A percentile compares a stretch with the other conserved stretches of the same genome.
Conservation (phyloP, 2,888 invertebrate species). For the Drosophila niveifrons region DNA sequence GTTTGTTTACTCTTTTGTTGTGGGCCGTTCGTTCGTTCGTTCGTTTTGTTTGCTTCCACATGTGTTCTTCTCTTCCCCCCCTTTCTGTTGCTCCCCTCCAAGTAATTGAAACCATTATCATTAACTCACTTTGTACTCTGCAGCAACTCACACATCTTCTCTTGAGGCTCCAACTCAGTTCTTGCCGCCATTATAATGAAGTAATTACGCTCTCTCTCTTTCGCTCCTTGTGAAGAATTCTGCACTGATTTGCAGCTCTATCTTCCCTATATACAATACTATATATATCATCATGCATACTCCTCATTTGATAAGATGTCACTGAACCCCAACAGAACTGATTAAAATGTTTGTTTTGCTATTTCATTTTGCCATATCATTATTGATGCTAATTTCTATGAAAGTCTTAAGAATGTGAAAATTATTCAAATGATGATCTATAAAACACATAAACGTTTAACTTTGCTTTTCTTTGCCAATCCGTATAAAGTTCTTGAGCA, state of each 20-base stretch:
- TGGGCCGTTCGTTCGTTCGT: slow-evolving; percentile 53
- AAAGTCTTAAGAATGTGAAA: slow-evolving; percentile 54
- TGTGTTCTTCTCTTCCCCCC: slow-evolving; percentile 17
- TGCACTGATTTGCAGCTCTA: slow-evolving; percentile 57
- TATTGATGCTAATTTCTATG: slow-evolving; percentile 62
- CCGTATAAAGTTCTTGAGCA: background rate
- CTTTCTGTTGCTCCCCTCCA: background rate
- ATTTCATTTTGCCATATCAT: slow-evolving; percentile 28
- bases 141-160: slow-evolving; percentile 32
- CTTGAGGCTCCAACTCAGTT: slow-evolving; percentile 33
- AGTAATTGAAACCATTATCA: slow-evolving; percentile 79
- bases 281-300: slow-evolving; percentile 5
- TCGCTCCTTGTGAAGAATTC: slow-evolving; percentile 58
- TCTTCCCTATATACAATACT: slow-evolving; percentile 19
- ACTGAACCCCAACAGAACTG: slow-evolving; percentile 60
- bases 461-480: slow-evolving; percentile 1
- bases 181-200: slow-evolving; percentile 76
- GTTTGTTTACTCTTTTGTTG: slow-evolving; percentile 77
- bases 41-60: slow-evolving; percentile 30
- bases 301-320: slow-evolving; percentile 65
- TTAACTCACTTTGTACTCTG: slow-evolving; percentile 63
- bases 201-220: slow-evolving; percentile 63
- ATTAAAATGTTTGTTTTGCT: slow-evolving; percentile 25
- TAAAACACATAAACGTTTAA: slow-evolving; percentile 10
- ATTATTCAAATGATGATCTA: slow-evolving; percentile 65